Percentiles rank a stretch among this genome's conserved stretches.
Conservation (phyloP, 2,113 vertebrate species). For the Chionis minor region DNA sequence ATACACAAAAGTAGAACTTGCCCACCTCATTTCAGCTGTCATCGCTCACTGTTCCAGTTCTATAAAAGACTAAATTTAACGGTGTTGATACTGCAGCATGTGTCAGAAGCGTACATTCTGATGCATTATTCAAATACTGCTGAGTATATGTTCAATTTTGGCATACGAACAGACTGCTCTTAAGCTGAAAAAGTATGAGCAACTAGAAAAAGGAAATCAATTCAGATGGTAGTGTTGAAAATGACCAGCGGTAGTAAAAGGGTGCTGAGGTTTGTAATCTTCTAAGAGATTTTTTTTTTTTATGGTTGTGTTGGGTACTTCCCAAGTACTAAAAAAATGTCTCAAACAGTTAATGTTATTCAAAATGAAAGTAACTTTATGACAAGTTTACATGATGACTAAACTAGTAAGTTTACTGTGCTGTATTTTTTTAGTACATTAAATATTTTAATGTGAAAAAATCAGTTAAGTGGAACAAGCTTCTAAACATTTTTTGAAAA, state of each 20-base stretch:
- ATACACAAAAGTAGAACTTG: conserved; percentile 40
- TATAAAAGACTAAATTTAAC: conserved; percentile 66
- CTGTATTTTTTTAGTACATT: not conserved
- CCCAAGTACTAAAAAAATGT: not conserved
- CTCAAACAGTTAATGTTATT: not conserved
- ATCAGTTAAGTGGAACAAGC: not conserved
- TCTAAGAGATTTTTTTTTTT: not conserved
- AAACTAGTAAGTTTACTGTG: not conserved
- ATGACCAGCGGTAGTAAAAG: not conserved
- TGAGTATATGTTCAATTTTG: conserved; percentile 51
- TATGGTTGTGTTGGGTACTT: not conserved
- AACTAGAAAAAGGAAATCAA: not conserved
- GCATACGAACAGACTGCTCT: conserved; percentile 21
- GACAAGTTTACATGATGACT: not conserved
- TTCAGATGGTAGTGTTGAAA: not conserved
- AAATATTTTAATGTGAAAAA: not conserved
- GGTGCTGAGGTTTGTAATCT: not conserved
- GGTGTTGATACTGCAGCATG: conserved; percentile 64
- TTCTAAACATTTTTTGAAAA: not conserved
- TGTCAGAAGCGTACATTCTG: conserved; percentile 65
- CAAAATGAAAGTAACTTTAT: not conserved
- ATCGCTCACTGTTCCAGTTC: conserved; percentile 59
- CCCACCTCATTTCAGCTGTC: conserved; percentile 66
- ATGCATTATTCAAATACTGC: conserved; percentile 70
- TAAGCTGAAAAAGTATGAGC: not conserved